A percentile compares a stretch with the other conserved stretches of the same genome.
Conservation (phyloP, 2,888 invertebrate species). For the Rhagophthalmus giganteus region DNA sequence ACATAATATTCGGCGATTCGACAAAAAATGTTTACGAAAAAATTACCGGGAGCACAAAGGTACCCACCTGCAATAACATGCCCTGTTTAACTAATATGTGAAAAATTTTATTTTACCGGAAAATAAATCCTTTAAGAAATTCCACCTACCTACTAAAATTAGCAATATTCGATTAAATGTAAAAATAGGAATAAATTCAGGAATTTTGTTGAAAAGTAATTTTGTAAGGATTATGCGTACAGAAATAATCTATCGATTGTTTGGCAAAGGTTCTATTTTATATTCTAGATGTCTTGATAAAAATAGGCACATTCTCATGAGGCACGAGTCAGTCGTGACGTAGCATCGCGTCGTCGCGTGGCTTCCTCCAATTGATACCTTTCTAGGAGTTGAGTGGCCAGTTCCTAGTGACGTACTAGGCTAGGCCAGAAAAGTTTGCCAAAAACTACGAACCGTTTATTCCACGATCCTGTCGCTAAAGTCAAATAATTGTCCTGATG, state of each 20-base stretch:
- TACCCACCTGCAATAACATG: no score
- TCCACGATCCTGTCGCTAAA: constrained; percentile 11
- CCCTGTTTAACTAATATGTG: no score
- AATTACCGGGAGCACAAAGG: no score
- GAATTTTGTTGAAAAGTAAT: no score
- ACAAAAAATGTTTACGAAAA: no score
- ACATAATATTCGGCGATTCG: no score
- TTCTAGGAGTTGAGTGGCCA: constrained; percentile 43
- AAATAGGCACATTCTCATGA: constrained; percentile 42
- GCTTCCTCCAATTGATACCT: constrained; percentile 43
- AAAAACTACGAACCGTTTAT: constrained; percentile 14
- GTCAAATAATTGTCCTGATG: constrained; percentile 19
- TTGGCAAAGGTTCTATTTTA: constrained; percentile 40
- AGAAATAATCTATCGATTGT: constrained; percentile 26
- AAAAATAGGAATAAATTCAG: no score
- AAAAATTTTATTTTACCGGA: no score
- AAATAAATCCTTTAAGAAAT: no score
- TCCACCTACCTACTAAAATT: no score
- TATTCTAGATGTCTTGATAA: constrained; percentile 41
- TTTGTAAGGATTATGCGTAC: constrained; percentile 13
- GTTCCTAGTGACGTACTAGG: constrained; percentile 31
- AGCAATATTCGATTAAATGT: no score
- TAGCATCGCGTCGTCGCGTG: constrained; percentile 38
- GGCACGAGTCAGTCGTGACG: constrained; percentile 43
- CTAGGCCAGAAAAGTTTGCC: constrained; percentile 13